These are phyloP conservation scores for Rambutsinella grinnellia DNA, from an alignment of 2,888 invertebrate genomes.

Conservation along the genomic window DNA sequence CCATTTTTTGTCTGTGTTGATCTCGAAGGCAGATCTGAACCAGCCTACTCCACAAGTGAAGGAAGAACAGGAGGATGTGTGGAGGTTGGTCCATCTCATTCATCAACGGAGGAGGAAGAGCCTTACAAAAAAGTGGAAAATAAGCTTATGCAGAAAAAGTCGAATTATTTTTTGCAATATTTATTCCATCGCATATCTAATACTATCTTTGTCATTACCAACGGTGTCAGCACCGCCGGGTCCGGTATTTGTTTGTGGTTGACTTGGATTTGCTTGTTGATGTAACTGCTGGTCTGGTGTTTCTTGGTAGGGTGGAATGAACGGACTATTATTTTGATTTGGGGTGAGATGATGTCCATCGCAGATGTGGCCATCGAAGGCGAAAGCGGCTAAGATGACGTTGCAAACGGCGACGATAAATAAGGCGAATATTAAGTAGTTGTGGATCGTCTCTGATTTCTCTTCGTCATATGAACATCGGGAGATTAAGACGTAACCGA, in stretches of 20 bases:
- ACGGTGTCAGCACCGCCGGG: constrained; percentile 17
- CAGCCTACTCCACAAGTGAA: constrained; percentile 36
- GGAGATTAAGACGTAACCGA: constrained; percentile 64
- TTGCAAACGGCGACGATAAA: constrained; percentile 62
- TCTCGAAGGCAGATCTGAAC: constrained; percentile 42
- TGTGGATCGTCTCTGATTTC: constrained; percentile 58
- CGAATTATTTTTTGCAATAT: constrained; percentile 1
- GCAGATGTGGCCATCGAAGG: constrained; percentile 64
- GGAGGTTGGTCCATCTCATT: constrained; percentile 47
- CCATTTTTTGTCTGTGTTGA: no score
- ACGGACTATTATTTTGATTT: not conserved
- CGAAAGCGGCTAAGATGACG: constrained; percentile 64
- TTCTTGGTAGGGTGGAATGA: not conserved
- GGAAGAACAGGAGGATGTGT: constrained; percentile 47
- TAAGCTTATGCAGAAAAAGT: constrained; percentile 10
- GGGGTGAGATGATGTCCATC: no score
- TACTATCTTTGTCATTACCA: no score
- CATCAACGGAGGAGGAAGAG: constrained; percentile 41
- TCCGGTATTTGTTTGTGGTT: constrained; percentile 1
- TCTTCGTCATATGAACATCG: constrained; percentile 57
- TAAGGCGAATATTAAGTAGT: constrained; percentile 63
- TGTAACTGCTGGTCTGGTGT: constrained; percentile 33
- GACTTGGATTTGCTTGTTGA: no score
- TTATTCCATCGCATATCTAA: constrained; percentile 43
- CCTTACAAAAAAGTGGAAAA: constrained; percentile 29